A percentile compares a stretch with the other conserved stretches of the same genome.
These are phyloP conservation scores for Drosophila kohkoa DNA, from an alignment of 1,140 invertebrate species.

Conservation along the genomic window DNA sequence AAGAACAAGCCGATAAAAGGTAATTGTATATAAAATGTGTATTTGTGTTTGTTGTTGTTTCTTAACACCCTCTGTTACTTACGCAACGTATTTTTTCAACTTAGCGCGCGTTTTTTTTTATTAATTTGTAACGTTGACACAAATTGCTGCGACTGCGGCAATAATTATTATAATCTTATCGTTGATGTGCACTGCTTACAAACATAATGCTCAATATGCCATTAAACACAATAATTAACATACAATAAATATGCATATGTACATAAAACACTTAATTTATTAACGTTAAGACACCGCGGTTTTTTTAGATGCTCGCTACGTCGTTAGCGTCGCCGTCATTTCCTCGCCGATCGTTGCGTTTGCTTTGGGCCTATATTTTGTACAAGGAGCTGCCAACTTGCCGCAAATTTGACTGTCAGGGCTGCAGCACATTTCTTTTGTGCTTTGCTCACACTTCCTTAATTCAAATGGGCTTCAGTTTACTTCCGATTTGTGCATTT, in stretches of 20 bases:
- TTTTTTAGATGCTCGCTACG: neutral
- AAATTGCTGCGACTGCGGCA: constrained; percentile 15
- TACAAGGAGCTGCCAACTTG: constrained; percentile 25
- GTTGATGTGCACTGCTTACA: constrained; percentile 12
- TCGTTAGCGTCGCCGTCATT: neutral
- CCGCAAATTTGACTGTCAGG: constrained; percentile 22
- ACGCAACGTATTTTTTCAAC: constrained; percentile 37
- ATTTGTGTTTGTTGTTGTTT: constrained; percentile 6
- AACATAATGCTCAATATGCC: constrained; percentile 33
- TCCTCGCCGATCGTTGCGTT: constrained; percentile 13
- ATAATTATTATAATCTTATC: constrained; percentile 35
- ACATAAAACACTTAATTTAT: constrained; percentile 45
- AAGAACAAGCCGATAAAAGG: constrained; percentile 22
- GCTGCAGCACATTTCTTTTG: constrained; percentile 18
- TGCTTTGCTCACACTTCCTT: constrained; percentile 13
- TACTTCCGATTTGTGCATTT: constrained; percentile 70
- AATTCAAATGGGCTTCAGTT: constrained; percentile 45
- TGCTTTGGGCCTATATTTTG: neutral
- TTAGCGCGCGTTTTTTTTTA: constrained; percentile 45
- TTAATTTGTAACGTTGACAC: constrained; percentile 18
- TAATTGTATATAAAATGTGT: constrained; percentile 12
- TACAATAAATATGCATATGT: constrained; percentile 13
- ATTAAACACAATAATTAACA: constrained; percentile 39
- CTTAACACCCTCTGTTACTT: constrained; percentile 36
- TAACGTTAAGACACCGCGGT: neutral